These are phyloP conservation scores for Diceros bicornis DNA, from an alignment of 2,797 vertebrate genomes.

Conservation along the genomic window DNA sequence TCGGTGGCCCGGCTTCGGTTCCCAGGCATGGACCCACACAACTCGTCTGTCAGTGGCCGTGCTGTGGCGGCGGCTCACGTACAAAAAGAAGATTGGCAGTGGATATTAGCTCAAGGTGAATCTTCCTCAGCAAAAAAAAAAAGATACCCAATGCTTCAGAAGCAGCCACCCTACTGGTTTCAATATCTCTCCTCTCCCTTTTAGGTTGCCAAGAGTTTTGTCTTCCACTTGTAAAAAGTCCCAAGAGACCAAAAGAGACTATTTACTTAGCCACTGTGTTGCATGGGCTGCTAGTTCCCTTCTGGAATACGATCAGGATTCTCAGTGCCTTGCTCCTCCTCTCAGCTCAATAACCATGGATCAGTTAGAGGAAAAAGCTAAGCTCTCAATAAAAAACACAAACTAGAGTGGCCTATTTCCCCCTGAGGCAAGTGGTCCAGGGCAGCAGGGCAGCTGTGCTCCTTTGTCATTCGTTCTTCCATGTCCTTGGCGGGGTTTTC, in stretches of 20 bases:
- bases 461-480: background rate
- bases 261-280: background rate
- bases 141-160: background rate
- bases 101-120: no score
- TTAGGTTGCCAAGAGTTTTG: background rate
- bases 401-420: background rate
- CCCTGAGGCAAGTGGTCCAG: no score
- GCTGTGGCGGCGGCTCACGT: no score
- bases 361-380: background rate
- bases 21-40: no score
- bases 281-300: background rate
- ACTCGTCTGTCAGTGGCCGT: no score
- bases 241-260: background rate
- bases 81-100: no score
- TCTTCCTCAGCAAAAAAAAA: no score
- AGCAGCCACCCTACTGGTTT: background rate
- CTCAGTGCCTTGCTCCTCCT: background rate
- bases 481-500: background rate
- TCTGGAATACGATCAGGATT: background rate
- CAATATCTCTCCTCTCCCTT: background rate
- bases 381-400: background rate
- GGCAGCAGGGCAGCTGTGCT: background rate
- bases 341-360: background rate
- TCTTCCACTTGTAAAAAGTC: conserved; percentile 1
- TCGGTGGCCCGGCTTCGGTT: no score